phyloP scores from a whole-genome alignment of 2,797 vertebrate species.

The Poeciliopsis infans region DNA sequence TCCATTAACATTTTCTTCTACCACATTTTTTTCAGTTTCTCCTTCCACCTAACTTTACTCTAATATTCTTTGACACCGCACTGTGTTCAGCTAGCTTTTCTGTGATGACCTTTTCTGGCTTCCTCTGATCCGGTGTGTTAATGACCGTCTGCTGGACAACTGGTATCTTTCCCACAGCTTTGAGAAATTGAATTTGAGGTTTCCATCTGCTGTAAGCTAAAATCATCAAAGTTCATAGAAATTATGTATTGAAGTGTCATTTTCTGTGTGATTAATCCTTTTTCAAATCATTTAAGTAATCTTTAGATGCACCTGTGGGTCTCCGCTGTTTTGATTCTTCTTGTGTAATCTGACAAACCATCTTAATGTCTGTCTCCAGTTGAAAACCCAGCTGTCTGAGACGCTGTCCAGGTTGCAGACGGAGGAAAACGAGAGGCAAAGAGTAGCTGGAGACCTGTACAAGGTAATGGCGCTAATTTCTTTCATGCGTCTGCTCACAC shows the following conservation, averaged over 20 bases:
- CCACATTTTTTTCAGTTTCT: background rate
- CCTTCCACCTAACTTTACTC: background rate
- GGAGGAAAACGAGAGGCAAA: slow-evolving; percentile 90
- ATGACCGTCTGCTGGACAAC: background rate
- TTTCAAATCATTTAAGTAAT: background rate
- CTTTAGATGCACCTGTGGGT: background rate
- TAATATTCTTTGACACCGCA: background rate
- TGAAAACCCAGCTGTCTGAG: slow-evolving; percentile 91
- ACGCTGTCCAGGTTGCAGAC: slow-evolving; percentile 89
- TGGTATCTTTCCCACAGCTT: background rate
- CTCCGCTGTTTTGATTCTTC: background rate
- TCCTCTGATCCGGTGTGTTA: background rate
- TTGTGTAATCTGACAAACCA: slow-evolving; percentile 10
- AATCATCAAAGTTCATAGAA: background rate
- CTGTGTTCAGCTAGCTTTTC: background rate
- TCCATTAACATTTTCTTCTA: background rate
- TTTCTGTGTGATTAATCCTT: background rate
- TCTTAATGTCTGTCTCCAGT: slow-evolving; percentile 78
- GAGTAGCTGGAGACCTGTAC: slow-evolving; percentile 88
- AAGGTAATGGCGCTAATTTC: slow-evolving; percentile 50
- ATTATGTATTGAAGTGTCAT: background rate
- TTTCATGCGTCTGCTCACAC: background rate
- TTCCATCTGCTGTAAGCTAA: background rate
- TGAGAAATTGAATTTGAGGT: background rate
- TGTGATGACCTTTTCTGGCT: background rate